phyloP scores from a whole-genome alignment of 2,797 vertebrate genomes.

The Epinephelus coioides region DNA sequence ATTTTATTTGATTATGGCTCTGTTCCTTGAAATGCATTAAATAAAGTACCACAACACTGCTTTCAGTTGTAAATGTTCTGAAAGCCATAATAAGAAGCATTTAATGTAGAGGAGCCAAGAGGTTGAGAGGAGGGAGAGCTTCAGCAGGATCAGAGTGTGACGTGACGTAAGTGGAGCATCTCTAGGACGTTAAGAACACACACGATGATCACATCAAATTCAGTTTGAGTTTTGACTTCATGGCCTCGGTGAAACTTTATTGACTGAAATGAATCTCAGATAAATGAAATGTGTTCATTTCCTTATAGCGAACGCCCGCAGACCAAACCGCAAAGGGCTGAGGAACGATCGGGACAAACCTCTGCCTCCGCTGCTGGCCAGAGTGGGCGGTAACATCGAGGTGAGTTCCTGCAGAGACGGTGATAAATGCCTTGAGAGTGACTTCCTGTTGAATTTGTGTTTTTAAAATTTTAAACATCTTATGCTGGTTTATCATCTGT shows the following conservation, averaged over 20 bases:
- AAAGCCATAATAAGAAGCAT: slow-evolving; percentile 42
- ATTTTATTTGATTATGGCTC: slow-evolving; percentile 21
- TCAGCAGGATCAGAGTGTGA: slow-evolving; percentile 50
- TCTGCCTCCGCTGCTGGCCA: slow-evolving; percentile 95
- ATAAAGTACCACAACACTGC: slow-evolving; percentile 21
- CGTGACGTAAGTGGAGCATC: slow-evolving; percentile 57
- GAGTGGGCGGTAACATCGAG: slow-evolving; percentile 98
- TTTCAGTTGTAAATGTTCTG: slow-evolving; percentile 51
- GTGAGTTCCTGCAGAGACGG: slow-evolving; percentile 76
- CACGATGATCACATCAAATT: slow-evolving; percentile 15
- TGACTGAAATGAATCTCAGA: not conserved
- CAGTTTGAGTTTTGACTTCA: slow-evolving; percentile 2
- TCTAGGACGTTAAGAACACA: slow-evolving; percentile 34
- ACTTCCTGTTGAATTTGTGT: not conserved
- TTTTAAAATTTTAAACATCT: not conserved
- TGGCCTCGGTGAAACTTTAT: not conserved
- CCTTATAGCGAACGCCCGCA: slow-evolving; percentile 88
- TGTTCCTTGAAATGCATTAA: slow-evolving; percentile 52
- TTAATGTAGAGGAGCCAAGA: slow-evolving; percentile 37
- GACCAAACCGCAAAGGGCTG: slow-evolving; percentile 95
- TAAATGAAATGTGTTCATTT: not conserved
- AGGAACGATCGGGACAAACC: slow-evolving; percentile 99
- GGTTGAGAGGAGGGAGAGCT: slow-evolving; percentile 51
- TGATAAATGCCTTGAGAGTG: not conserved
- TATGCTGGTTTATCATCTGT: not conserved